Percentiles rank a stretch among this genome's conserved stretches.
These are phyloP conservation scores for Chouioia cunea DNA, from an alignment of 2,888 invertebrate species.

Conservation along the genomic window DNA sequence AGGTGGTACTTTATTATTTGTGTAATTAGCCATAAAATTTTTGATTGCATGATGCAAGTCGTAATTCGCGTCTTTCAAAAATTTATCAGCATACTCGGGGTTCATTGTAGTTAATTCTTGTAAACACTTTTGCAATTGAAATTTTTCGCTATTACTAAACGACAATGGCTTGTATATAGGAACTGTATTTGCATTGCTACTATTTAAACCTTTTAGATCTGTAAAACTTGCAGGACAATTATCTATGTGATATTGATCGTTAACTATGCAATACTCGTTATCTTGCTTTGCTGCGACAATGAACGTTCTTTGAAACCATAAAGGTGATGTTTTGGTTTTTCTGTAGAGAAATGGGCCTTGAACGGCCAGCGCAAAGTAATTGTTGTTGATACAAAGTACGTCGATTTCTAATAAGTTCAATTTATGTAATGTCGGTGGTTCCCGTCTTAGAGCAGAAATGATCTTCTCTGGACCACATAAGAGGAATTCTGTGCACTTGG, in stretches of 20 bases:
- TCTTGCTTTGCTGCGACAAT: slow-evolving; percentile 61
- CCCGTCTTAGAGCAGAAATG: slow-evolving; percentile 57
- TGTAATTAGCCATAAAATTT: slow-evolving; percentile 61
- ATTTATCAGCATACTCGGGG: slow-evolving; percentile 54
- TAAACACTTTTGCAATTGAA: slow-evolving; percentile 60
- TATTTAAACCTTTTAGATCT: slow-evolving; percentile 47
- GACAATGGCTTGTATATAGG: slow-evolving; percentile 57
- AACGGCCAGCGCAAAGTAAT: slow-evolving; percentile 56
- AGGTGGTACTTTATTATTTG: slow-evolving; percentile 60
- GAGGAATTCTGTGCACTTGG: slow-evolving; percentile 64
- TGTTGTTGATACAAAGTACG: slow-evolving; percentile 55
- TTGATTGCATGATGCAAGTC: slow-evolving; percentile 61
- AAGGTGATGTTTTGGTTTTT: slow-evolving; percentile 55
- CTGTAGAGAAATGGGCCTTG: slow-evolving; percentile 63
- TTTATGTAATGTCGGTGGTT: slow-evolving; percentile 62
- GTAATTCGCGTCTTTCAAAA: slow-evolving; percentile 60
- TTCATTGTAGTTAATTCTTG: slow-evolving; percentile 64
- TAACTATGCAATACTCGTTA: slow-evolving; percentile 63
- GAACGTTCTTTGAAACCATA: slow-evolving; percentile 62
- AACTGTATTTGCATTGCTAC: slow-evolving; percentile 44
- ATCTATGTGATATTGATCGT: slow-evolving; percentile 64
- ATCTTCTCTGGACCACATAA: slow-evolving; percentile 63
- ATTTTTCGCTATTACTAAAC: slow-evolving; percentile 60
- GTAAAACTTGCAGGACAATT: slow-evolving; percentile 53
- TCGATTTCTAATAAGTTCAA: slow-evolving; percentile 60